These are phyloP conservation scores for Caenorhabditis panamensis DNA, from an alignment of 2,888 invertebrate species.

Conservation along the genomic window DNA sequence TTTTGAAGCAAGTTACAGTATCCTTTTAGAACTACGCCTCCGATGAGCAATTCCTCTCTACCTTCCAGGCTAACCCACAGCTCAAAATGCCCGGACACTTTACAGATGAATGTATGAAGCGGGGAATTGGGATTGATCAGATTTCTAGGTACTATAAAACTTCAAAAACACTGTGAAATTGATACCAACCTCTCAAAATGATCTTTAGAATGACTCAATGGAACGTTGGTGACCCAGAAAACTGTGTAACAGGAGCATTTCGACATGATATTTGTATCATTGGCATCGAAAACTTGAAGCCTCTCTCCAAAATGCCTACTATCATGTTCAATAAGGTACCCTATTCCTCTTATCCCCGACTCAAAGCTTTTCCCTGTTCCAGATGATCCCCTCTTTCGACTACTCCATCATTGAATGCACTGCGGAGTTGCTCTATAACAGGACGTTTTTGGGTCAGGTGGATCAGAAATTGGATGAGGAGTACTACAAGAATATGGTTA, in stretches of 20 bases:
- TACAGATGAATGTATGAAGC: conserved; percentile 22
- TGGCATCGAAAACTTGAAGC: conserved; percentile 58
- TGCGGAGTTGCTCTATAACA: conserved; percentile 65
- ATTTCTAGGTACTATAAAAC: too few species aligned
- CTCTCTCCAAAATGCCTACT: conserved; percentile 53
- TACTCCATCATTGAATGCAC: conserved; percentile 63
- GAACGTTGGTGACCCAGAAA: background rate
- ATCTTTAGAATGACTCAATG: conserved; percentile 62
- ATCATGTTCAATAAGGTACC: conserved; percentile 63
- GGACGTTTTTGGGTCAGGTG: conserved; percentile 58
- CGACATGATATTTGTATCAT: conserved; percentile 60
- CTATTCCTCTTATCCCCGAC: too few species aligned
- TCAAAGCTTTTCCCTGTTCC: too few species aligned
- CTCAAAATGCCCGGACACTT: too few species aligned
- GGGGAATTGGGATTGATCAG: background rate
- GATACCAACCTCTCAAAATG: too few species aligned
- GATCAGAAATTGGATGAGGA: conserved; percentile 59
- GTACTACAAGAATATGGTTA: conserved; percentile 65
- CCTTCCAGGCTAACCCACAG: too few species aligned
- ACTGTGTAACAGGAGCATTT: conserved; percentile 35
- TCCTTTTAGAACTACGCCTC: too few species aligned
- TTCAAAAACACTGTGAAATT: too few species aligned
- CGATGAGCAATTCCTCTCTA: too few species aligned
- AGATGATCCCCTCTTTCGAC: conserved; percentile 64
- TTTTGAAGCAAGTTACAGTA: too few species aligned